Evolutionary conservation across 2,888 invertebrate species (phyloP).

Genomic region (Entomobrya multifasciata): DNA sequence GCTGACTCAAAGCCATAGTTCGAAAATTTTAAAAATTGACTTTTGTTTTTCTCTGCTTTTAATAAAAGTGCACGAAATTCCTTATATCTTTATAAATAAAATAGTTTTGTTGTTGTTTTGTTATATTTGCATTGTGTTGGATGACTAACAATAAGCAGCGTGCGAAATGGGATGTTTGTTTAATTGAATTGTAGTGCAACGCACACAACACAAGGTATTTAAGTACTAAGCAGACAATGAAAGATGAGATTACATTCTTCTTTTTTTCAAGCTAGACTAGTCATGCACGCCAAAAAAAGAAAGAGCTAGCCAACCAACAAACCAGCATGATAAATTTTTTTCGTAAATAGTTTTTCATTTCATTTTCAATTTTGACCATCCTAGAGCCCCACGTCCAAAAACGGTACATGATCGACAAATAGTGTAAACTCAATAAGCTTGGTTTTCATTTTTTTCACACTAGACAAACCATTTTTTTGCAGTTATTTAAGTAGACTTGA

Average conservation of each 20-base stretch:
- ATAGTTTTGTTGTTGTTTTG: slow-evolving; percentile 20
- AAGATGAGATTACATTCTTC: slow-evolving; percentile 20
- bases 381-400: neutral
- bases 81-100: neutral
- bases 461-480: no score
- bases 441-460: slow-evolving; percentile 5
- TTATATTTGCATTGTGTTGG: neutral
- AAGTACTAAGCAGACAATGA: slow-evolving; percentile 48
- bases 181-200: neutral
- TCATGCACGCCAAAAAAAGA: slow-evolving; percentile 59
- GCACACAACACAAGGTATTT: neutral
- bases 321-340: slow-evolving; percentile 26
- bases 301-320: slow-evolving; percentile 1
- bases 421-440: neutral
- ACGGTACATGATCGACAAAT: neutral
- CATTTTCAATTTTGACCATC: slow-evolving; percentile 8
- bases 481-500: neutral
- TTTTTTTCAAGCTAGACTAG: slow-evolving; percentile 67
- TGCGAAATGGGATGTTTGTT: neutral
- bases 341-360: neutral
- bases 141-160: neutral
- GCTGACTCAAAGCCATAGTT: neutral
- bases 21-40: no score
- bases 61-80: slow-evolving; percentile 25
- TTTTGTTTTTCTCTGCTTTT: neutral